A percentile compares a stretch with the other conserved stretches of the same genome.
These are phyloP conservation scores for Encarsia formosa DNA, from an alignment of 2,888 invertebrate genomes.

Conservation along the genomic window DNA sequence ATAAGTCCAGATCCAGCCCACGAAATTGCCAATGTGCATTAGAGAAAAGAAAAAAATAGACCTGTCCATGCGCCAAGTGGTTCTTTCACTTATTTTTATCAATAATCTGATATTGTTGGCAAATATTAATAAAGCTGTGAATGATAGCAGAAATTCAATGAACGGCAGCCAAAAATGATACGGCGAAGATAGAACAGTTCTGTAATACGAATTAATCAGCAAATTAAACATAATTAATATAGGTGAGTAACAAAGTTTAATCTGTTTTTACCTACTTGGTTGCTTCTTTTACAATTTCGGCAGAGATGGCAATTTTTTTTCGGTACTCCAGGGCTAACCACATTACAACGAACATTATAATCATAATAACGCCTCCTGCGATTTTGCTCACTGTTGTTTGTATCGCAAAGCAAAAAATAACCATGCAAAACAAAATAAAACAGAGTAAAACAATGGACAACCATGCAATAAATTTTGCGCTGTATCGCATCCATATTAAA, in stretches of 20 bases:
- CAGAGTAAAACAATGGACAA: no score
- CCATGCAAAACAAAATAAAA: no score
- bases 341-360: no score
- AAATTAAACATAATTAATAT: slow-evolving; percentile 1
- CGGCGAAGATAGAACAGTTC: slow-evolving; percentile 81
- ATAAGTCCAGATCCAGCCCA: slow-evolving; percentile 84
- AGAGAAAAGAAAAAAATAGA: slow-evolving; percentile 53
- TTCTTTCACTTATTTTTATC: no score
- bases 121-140: slow-evolving; percentile 66
- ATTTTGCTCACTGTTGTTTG: no score
- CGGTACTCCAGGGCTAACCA: slow-evolving; percentile 61
- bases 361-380: no score
- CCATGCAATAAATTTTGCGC: no score
- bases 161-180: slow-evolving; percentile 86
- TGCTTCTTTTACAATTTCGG: slow-evolving; percentile 88
- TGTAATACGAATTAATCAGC: slow-evolving; percentile 51
- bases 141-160: slow-evolving; percentile 80
- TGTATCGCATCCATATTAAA: no score
- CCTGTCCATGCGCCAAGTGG: slow-evolving; percentile 48
- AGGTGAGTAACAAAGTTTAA: not conserved
- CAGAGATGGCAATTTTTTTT: slow-evolving; percentile 79
- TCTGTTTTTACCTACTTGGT: slow-evolving; percentile 63
- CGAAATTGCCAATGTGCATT: slow-evolving; percentile 69
- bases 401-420: no score
- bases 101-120: no score